Percentiles rank a stretch among this genome's conserved stretches.
phyloP scores from a whole-genome alignment of 2,797 vertebrate genomes.

The Alosa sapidissima region DNA sequence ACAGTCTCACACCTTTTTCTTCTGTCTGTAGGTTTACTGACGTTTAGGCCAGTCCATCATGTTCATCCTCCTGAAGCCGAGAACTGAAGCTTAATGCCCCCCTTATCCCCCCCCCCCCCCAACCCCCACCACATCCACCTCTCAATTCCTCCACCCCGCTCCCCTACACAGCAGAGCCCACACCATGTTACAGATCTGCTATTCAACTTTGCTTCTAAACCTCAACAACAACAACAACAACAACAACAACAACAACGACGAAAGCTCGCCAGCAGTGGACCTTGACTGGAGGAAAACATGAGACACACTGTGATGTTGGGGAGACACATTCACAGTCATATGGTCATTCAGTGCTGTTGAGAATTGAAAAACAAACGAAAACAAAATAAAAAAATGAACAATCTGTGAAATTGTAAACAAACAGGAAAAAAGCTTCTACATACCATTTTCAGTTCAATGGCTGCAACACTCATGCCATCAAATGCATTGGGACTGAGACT shows the following conservation, averaged over 20 bases:
- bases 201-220: background rate
- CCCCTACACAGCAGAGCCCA: slow-evolving; percentile 47
- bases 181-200: slow-evolving; percentile 29
- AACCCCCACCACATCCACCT: slow-evolving; percentile 17
- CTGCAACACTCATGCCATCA: background rate
- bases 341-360: background rate
- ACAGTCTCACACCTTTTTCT: slow-evolving; percentile 30
- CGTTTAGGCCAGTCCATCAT: slow-evolving; percentile 60
- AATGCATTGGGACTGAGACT: background rate
- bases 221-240: background rate
- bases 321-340: background rate
- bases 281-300: background rate
- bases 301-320: background rate
- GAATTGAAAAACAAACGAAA: slow-evolving; percentile 4
- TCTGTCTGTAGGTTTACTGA: slow-evolving; percentile 64
- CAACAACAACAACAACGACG: background rate
- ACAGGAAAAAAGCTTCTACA: background rate
- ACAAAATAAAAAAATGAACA: background rate
- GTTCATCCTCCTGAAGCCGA: slow-evolving; percentile 57
- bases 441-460: background rate
- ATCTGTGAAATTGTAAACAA: slow-evolving; percentile 27
- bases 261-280: background rate
- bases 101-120: background rate
- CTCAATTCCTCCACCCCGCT: slow-evolving; percentile 7
- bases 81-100: slow-evolving; percentile 53